Conservation (phyloP, 2,113 vertebrate species). For the Sander lucioperca region DNA sequence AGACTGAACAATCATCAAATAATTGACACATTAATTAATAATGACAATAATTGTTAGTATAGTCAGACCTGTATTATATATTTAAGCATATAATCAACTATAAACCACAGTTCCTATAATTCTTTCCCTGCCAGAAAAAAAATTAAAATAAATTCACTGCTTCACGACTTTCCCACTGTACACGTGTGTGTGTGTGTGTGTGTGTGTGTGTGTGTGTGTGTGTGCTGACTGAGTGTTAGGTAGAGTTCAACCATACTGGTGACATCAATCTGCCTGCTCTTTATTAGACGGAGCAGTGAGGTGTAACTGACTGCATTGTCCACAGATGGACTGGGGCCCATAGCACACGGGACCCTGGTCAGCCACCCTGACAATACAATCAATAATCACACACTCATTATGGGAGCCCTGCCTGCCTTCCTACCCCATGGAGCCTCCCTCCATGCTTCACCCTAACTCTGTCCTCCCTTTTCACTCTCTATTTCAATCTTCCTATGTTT, state of each 20-base stretch:
- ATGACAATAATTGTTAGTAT: conserved; percentile 2
- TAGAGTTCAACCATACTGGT: conserved; percentile 82
- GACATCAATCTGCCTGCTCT: conserved; percentile 88
- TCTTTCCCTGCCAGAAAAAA: conserved; percentile 15
- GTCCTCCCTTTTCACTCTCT: conserved; percentile 11
- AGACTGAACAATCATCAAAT: not conserved
- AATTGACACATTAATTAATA: conserved; percentile 17
- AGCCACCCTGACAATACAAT: conserved; percentile 86
- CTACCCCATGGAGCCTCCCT: conserved; percentile 47
- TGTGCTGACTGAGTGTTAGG: conserved; percentile 74
- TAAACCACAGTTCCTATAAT: conserved; percentile 20
- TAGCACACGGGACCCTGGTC: conserved; percentile 78
- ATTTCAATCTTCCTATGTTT: conserved; percentile 5
- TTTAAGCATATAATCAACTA: conserved; percentile 17
- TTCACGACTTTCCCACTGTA: conserved; percentile 22
- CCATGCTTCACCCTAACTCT: conserved; percentile 27
- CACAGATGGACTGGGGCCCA: conserved; percentile 86
- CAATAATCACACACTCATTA: conserved; percentile 86
- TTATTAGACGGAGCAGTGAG: conserved; percentile 88
- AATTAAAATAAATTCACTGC: conserved; percentile 50
- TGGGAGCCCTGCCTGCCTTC: conserved; percentile 63
- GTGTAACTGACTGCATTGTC: conserved; percentile 88
- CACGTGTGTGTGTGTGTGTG: conserved; percentile 11
- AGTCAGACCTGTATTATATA: not conserved
- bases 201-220: conserved; percentile 22